Base-by-base conservation (phyloP, 53 echinoderm and acorn worm genomes). In the Pentamera pediparva region DNA sequence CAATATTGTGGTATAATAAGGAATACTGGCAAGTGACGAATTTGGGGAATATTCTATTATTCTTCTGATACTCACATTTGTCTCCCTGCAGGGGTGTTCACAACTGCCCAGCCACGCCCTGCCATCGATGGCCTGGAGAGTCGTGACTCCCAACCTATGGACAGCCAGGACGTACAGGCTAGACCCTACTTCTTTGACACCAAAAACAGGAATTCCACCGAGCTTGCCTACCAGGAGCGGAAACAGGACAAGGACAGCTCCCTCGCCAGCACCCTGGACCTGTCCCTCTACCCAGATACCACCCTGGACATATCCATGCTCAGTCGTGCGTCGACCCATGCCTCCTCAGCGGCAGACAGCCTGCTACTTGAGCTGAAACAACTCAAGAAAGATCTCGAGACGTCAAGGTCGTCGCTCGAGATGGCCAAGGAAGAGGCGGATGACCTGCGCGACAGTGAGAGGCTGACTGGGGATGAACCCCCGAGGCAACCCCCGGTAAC, bases 131-230 rank as follows among this genome's bases (percentile, higher is more conserved):
- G 73, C 1, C 31, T 72, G 22, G 73, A 72, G 55, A 53, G 52
- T 34, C 17, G 37, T 15, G 28, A 35, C 13, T 32, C 61, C n/a
- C 32, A 33, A 11, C 34, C 52, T 36, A 25, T 24, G 5, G 35
- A 29, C 1, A 35, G 36, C 17, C 19, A 32, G 11, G 32, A 33
- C 36, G 3, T 32, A 19, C 9, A 11, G 12, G 21, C 13, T 20
- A 72, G 6, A 53, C 89, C 83, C 6, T 32, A 30, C 4, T 93
- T 89, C 59, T 78, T 86, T 41, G 83, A 93, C 62, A 55, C 81
- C 33, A 80, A 81, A 60, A 84, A 87, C 57, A 78, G 93, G 20
- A 84, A 93, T 58, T 93, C 93, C n/a, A 93, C 89, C 5, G 93
- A 93, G 22, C 74, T 81, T 47, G 93, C 87, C 62, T 82, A 80